Conservation (phyloP, 2,888 invertebrate species). For the Trichacis sp. region DNA sequence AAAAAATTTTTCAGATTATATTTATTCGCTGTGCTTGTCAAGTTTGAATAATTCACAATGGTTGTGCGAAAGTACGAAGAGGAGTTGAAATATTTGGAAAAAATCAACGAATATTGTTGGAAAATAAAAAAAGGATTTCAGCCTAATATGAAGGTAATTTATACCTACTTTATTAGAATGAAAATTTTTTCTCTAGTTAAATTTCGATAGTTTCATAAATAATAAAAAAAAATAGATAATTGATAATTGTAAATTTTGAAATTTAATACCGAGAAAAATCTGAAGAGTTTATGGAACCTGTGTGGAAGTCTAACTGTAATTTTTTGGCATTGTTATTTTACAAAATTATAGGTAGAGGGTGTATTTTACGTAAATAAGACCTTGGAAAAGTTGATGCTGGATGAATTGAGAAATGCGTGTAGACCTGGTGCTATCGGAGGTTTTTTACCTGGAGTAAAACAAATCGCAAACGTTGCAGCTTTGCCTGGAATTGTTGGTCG, state of each 20-base stretch:
- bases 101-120: constrained; percentile 87
- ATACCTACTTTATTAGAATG: too few species aligned
- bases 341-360: constrained; percentile 94
- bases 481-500: constrained; percentile 95
- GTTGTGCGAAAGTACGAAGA: constrained; percentile 92
- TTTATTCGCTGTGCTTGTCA: too few species aligned
- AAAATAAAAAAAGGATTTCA: constrained; percentile 98
- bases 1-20: too few species aligned
- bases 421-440: constrained; percentile 92
- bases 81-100: constrained; percentile 93
- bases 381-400: constrained; percentile 96
- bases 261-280: too few species aligned
- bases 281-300: too few species aligned
- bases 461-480: constrained; percentile 99
- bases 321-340: too few species aligned
- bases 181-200: too few species aligned
- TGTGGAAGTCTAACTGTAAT: too few species aligned
- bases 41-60: constrained; percentile 71
- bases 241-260: not conserved
- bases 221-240: not conserved
- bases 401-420: constrained; percentile 92
- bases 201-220: too few species aligned
- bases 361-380: constrained; percentile 94
- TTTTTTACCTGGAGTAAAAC: constrained; percentile 97
- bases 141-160: constrained; percentile 92